Evolutionary conservation across 2,113 vertebrate genomes (phyloP).

Genomic region (Gnathonemus echidnorhynchus): DNA sequence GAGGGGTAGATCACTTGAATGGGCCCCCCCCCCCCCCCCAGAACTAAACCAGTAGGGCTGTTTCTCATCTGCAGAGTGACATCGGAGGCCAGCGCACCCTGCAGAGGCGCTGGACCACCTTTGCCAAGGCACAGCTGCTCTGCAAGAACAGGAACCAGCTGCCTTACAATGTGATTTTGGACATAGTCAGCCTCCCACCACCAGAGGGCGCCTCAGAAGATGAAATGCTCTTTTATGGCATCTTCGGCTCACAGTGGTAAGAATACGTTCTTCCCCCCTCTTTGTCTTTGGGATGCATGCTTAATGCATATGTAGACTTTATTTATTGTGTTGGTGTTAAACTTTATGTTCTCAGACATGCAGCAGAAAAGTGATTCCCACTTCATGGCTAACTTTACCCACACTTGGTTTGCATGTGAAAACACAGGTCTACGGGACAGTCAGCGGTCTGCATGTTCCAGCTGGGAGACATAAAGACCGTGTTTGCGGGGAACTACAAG

Average conservation of each 20-base stretch:
- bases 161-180: constrained; percentile 64
- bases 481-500: constrained; percentile 63
- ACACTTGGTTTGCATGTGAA: background rate
- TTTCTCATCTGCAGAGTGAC: constrained; percentile 49
- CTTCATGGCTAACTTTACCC: background rate
- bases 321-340: background rate
- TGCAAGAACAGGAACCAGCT: constrained; percentile 56
- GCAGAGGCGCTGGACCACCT: constrained; percentile 66
- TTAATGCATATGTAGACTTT: background rate
- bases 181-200: constrained; percentile 53
- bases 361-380: background rate
- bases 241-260: constrained; percentile 67
- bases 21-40: background rate
- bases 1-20: background rate
- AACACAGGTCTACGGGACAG: constrained; percentile 47
- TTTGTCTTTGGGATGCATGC: background rate
- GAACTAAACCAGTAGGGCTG: background rate
- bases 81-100: constrained; percentile 61
- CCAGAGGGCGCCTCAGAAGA: constrained; percentile 47
- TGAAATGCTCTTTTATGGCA: constrained; percentile 58
- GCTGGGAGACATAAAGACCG: constrained; percentile 49
- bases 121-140: constrained; percentile 63
- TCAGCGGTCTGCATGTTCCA: constrained; percentile 60
- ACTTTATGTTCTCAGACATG: background rate
- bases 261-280: background rate